Base-by-base conservation (phyloP, 2,888 invertebrate species). In the Drosophila nigritarsus region DNA sequence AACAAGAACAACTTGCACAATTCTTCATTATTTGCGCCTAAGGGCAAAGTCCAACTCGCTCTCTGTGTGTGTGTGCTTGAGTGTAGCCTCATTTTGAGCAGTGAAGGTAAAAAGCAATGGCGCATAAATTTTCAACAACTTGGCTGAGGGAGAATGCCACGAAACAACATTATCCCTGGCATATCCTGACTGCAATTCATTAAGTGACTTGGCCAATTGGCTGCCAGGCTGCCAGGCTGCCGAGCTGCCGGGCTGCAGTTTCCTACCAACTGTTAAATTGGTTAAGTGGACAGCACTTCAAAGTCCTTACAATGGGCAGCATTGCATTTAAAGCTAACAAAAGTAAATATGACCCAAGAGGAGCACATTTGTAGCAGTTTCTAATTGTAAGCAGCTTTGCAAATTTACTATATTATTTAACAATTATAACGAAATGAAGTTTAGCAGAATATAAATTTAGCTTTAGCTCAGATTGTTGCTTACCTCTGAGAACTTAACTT, bases 201-300 rank as follows among this genome's bases (percentile, higher is more conserved):
- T 88, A 90, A 78, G 67, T 80, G 88, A 75, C 87, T 82, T 73
- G 90, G 55, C 75, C 79, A 87, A 87, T 84, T 84, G 75, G 48
- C 79, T 75, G 88, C 73, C 89, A 63, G 69, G 55, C 66, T 82
- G 85, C 71, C 87, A 65, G 69, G 55, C 66, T 82, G 85, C 71
- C 87, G 64, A 66, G 56, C 64, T 50, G n/a, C 72, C 89, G 66
- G 69, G 55, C 63, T 72, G 69, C 77, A 71, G 56, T 72, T 65
- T 64, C 48, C 65, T 65, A 20, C 50, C 56, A 65, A 62, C 68
- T 65, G 65, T n/a, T 40, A 59, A 77, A 67, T 60, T 81, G 62
- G 54, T 59, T 60, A 67, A 76, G 64, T 72, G 77, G 50, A 59
- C 67, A 73, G 67, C 64, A 66, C 54, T 68, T 58, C 36, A 38